A percentile compares a stretch with the other conserved stretches of the same genome.
phyloP scores from a whole-genome alignment of 2,113 vertebrate genomes.

The Parus major region DNA sequence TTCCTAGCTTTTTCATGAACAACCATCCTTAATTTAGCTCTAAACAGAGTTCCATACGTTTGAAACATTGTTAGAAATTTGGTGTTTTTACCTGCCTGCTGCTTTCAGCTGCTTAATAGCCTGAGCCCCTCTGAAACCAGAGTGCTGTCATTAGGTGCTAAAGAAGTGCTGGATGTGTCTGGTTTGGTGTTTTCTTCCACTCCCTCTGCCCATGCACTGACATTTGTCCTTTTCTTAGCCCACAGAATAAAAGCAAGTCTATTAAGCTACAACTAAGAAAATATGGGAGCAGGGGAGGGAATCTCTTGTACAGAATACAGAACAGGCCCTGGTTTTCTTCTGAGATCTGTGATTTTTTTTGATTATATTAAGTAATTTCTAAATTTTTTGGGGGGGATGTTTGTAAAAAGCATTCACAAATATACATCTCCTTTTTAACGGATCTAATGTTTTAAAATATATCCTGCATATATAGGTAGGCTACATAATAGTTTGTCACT shows the following conservation, averaged over 20 bases:
- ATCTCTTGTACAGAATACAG: not conserved
- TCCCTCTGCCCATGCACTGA: not conserved
- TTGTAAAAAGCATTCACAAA: not conserved
- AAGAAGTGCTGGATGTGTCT: not conserved
- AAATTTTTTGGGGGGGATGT: fast-evolving
- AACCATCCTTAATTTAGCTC: not conserved
- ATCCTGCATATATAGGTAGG: not conserved
- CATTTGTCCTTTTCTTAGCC: not conserved
- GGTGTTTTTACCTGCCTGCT: not conserved
- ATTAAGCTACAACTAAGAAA: not conserved
- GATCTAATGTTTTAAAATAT: not conserved
- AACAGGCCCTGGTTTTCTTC: not conserved
- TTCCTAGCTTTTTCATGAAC: not conserved
- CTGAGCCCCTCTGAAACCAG: not conserved
- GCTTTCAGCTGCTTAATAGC: not conserved
- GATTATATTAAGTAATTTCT: not conserved
- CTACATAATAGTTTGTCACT: not conserved
- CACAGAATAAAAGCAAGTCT: not conserved
- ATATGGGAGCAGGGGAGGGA: not conserved
- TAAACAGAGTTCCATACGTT: not conserved
- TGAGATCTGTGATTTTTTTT: not conserved
- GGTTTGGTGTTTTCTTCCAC: not conserved
- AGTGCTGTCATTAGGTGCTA: not conserved
- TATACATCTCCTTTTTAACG: not conserved
- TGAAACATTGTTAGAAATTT: not conserved